A percentile compares a stretch with the other conserved stretches of the same genome.
Evolutionary conservation across 2,113 vertebrate genomes (phyloP).

Genomic region (Poeciliopsis turrubarensis): DNA sequence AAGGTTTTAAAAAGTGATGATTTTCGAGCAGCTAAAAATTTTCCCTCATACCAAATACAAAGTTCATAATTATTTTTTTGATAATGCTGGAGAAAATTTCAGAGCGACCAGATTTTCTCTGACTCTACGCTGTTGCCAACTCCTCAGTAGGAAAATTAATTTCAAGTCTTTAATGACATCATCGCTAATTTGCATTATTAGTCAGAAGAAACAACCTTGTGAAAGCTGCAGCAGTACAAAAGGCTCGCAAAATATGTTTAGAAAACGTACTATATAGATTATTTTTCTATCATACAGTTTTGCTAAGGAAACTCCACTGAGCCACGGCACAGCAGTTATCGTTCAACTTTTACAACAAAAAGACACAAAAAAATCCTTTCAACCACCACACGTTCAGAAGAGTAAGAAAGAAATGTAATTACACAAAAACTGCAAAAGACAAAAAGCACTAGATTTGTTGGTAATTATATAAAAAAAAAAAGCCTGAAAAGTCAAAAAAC

Average conservation of each 20-base stretch:
- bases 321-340: too few relatives aligned
- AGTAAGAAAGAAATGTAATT: not conserved
- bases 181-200: not conserved
- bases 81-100: not conserved
- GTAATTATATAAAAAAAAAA: not conserved
- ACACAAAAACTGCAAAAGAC: not conserved
- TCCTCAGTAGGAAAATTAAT: not conserved
- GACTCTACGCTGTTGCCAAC: not conserved
- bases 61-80: not conserved
- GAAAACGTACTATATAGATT: not conserved
- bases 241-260: not conserved
- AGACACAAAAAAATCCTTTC: not conserved
- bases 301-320: not conserved
- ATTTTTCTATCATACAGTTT: not conserved
- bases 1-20: not conserved
- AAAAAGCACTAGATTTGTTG: not conserved
- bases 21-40: not conserved
- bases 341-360: not conserved
- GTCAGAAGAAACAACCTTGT: not conserved
- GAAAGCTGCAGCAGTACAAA: not conserved
- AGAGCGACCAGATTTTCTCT: not conserved
- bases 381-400: not conserved
- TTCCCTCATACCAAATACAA: not conserved
- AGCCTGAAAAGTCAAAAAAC: not conserved
- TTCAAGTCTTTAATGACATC: not conserved